A percentile compares a stretch with the other conserved stretches of the same genome.
Conservation (phyloP, 2,888 invertebrate genomes). For the Craniophora ligustri region DNA sequence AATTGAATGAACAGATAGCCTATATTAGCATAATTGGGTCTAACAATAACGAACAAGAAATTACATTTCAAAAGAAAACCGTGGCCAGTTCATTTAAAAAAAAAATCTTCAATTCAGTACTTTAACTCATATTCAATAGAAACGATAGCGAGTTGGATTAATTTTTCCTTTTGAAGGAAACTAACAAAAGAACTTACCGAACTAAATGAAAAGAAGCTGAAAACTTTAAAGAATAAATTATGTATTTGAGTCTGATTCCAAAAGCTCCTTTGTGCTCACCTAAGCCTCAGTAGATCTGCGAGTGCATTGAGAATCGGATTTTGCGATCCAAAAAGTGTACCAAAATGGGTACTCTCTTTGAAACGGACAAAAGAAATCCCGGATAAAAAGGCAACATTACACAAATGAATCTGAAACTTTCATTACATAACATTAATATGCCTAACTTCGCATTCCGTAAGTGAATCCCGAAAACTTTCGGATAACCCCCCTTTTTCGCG, state of each 20-base stretch:
- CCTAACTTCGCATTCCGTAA: constrained; percentile 7
- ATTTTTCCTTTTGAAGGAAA: not conserved
- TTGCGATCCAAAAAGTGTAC: not conserved
- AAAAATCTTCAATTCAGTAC: not conserved
- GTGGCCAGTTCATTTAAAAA: not conserved
- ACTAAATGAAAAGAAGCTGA: too few relatives aligned
- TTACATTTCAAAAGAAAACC: too few relatives aligned
- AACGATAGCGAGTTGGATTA: not conserved
- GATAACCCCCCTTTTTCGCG: constrained; percentile 13
- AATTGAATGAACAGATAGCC: too few relatives aligned
- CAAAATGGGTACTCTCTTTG: not conserved
- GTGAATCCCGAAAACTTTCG: constrained; percentile 30
- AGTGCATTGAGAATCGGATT: not conserved
- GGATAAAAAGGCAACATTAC: not conserved
- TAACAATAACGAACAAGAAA: too few relatives aligned
- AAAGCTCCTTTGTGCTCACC: not conserved
- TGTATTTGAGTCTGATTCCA: not conserved
- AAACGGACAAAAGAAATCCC: not conserved
- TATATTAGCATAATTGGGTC: too few relatives aligned
- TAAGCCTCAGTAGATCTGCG: not conserved
- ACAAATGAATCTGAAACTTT: not conserved
- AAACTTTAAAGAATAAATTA: not conserved
- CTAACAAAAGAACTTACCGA: not conserved
- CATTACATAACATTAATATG: constrained; percentile 25
- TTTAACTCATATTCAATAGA: not conserved